Evolutionary conservation across 2,113 vertebrate genomes (phyloP).

Genomic region (Tauraco erythrolophus): DNA sequence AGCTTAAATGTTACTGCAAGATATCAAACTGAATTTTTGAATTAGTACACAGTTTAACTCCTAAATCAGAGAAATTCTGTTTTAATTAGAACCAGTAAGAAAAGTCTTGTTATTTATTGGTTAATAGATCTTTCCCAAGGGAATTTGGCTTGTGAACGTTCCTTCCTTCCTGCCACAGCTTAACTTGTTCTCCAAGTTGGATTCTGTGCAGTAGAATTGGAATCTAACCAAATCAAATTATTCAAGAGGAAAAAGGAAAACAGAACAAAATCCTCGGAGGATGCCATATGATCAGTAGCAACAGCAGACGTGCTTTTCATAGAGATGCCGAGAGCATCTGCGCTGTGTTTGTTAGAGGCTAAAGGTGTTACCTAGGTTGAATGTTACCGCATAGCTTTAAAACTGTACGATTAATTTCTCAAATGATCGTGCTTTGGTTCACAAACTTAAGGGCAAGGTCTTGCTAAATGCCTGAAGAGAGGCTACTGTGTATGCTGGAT

Average conservation of each 20-base stretch:
- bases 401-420: background rate
- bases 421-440: background rate
- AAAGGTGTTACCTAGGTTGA: background rate
- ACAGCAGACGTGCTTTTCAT: background rate
- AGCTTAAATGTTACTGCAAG: background rate
- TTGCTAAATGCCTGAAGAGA: background rate
- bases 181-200: slow-evolving; percentile 27
- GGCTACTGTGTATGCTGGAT: background rate
- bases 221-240: slow-evolving; percentile 10
- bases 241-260: slow-evolving; percentile 29
- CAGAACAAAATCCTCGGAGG: background rate
- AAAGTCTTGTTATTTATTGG: slow-evolving; percentile 10
- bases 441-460: background rate
- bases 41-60: background rate
- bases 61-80: background rate
- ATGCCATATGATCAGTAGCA: background rate
- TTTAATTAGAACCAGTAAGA: slow-evolving; percentile 6
- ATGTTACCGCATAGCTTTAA: background rate
- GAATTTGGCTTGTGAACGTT: background rate
- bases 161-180: slow-evolving; percentile 28
- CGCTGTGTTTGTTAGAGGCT: background rate
- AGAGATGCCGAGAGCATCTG: background rate
- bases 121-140: background rate
- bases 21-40: background rate
- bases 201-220: background rate